Evolutionary conservation across 1,140 invertebrate genomes (phyloP), one percentile per base, ranked within the genome.

Genomic region (Araneus ventricosus): DNA sequence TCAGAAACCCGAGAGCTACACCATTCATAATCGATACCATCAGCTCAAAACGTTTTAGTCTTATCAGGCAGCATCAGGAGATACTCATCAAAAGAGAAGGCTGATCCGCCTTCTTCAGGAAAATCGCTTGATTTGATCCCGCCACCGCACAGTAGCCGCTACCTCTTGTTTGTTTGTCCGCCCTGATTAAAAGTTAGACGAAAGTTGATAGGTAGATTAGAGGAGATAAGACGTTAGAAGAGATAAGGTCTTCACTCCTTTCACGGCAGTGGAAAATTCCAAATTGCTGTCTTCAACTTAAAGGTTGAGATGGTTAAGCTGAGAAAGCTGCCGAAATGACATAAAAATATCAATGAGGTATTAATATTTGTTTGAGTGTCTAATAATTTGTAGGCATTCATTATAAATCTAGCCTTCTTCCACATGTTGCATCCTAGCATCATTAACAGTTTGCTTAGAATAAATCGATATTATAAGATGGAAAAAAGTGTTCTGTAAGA

Each of bases 131-230:
- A 75, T 30, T 20, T 75, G 30, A 37, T 75, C 27, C 70, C 70
- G 30, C 70, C 70, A 34, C 70, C 70, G 34, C 70, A 75, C 70
- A 75, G 70, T 75, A 75, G 70, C 70, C 30, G 37, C 70, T 10
- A 22, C 70, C 34, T 5, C 34, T 75, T 75, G 70, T 75, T 75
- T 75, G 70, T 75, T 75, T 75, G 34, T 34, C 70, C 70, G 37
- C 70, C 34, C 37, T 75, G 70, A 75, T 75, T 75, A 75, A 75
- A 75, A 75, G 70, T 75, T 75, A 75, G 70, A 17, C 27, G 70
- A 75, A 75, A 75, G 14, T 30, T 75, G 70, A 75, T 75, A 75
- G 30, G 70, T 75, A 75, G 70, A 75, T 75, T 75, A 34, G 30
- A 6, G 34, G 20, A 75, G 70, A 75, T 75, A 75, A 75, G 30